These are phyloP conservation scores for Pelusios castaneus DNA, from an alignment of 2,113 vertebrate species.

Conservation along the genomic window DNA sequence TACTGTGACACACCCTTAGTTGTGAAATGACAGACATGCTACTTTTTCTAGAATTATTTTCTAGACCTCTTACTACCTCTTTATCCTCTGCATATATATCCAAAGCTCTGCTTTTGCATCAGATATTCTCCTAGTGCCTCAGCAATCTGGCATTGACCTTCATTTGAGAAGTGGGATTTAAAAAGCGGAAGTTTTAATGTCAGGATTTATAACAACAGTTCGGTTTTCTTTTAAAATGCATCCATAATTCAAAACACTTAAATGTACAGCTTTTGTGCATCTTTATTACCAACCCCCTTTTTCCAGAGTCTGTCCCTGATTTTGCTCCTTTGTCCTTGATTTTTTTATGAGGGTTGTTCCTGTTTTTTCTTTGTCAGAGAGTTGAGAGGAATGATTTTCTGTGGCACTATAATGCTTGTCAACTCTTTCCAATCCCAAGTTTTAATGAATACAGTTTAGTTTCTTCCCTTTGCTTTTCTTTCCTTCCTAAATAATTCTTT, in stretches of 20 bases:
- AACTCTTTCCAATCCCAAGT: slow-evolving; percentile 49
- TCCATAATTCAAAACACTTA: not conserved
- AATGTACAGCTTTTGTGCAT: not conserved
- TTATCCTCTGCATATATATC: not conserved
- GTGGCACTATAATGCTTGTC: slow-evolving; percentile 15
- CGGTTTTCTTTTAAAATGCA: not conserved
- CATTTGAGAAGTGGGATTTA: not conserved
- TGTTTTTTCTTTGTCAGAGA: slow-evolving; percentile 20
- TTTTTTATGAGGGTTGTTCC: not conserved
- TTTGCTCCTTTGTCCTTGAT: slow-evolving; percentile 48
- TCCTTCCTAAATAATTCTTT: slow-evolving; percentile 30
- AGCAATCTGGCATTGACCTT: not conserved
- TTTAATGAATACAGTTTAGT: slow-evolving; percentile 62
- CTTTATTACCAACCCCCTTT: not conserved
- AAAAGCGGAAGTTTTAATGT: not conserved
- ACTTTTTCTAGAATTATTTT: not conserved
- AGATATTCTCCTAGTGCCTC: not conserved
- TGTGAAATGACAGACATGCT: not conserved
- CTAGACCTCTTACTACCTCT: not conserved
- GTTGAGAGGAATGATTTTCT: slow-evolving; percentile 54
- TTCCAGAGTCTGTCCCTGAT: slow-evolving; percentile 4
- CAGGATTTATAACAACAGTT: not conserved
- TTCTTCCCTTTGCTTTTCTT: slow-evolving; percentile 22
- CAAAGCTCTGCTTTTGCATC: slow-evolving; percentile 2
- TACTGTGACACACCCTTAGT: not conserved